phyloP scores from a whole-genome alignment of 2,113 vertebrate genomes.

The Gymnogyps californianus region DNA sequence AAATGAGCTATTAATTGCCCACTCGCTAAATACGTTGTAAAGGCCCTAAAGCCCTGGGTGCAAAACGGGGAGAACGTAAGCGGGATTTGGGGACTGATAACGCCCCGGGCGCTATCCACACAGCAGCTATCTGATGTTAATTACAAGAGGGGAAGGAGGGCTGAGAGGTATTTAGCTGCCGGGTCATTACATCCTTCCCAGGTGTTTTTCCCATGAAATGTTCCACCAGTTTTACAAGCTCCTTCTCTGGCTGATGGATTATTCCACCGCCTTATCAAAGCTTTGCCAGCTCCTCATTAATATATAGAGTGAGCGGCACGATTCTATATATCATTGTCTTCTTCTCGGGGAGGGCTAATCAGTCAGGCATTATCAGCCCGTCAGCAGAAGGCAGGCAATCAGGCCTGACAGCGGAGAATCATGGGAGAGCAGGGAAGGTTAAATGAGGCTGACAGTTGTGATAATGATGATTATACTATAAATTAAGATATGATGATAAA shows the following conservation, averaged over 20 bases:
- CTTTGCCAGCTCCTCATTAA: slow-evolving; percentile 90
- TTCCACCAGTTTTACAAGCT: slow-evolving; percentile 75
- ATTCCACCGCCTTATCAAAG: slow-evolving; percentile 89
- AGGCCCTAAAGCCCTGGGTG: slow-evolving; percentile 46
- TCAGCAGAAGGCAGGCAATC: slow-evolving; percentile 92
- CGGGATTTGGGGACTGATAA: slow-evolving; percentile 71
- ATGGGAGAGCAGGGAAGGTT: slow-evolving; percentile 89
- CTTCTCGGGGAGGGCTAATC: slow-evolving; percentile 88
- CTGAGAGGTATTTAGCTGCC: slow-evolving; percentile 73
- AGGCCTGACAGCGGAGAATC: slow-evolving; percentile 86
- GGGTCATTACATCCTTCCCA: slow-evolving; percentile 79
- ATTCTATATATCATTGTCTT: slow-evolving; percentile 91
- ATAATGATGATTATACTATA: slow-evolving; percentile 93
- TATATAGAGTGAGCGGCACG: slow-evolving; percentile 82
- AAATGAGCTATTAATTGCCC: slow-evolving; percentile 83
- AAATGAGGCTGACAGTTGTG: slow-evolving; percentile 92
- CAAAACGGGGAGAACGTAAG: slow-evolving; percentile 41
- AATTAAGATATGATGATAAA: slow-evolving; percentile 96
- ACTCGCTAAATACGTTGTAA: slow-evolving; percentile 71
- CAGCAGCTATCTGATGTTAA: slow-evolving; percentile 73
- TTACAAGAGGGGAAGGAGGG: slow-evolving; percentile 70
- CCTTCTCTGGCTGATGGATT: slow-evolving; percentile 83
- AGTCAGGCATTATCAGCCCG: slow-evolving; percentile 91
- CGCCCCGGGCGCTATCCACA: slow-evolving; percentile 32
- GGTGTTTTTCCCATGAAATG: slow-evolving; percentile 77